Evolutionary conservation across 1,140 invertebrate species (phyloP), one percentile per base, ranked within the genome.

Genomic region (Lerema accius): DNA sequence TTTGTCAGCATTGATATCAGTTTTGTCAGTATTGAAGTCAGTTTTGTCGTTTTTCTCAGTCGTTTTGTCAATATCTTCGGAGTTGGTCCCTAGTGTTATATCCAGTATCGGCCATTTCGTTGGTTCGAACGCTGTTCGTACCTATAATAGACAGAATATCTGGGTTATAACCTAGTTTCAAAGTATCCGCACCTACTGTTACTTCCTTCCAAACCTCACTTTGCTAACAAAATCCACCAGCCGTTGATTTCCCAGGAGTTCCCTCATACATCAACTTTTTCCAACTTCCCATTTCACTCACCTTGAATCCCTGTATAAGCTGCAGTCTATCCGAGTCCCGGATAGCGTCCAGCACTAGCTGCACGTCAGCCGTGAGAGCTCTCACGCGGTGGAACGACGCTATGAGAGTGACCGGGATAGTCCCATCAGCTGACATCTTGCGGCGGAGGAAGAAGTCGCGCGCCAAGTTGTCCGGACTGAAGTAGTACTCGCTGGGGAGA

Each of bases 381-480:
- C 97, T 95, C 49, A 99, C 95, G 69, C 99, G 94, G 89, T 98
- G 97, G 91, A 99, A 99, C 11, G 97, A 98, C 19, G 98, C 97
- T 48, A 99, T 98, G 39, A 99, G 91, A 62, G 95, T 95, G 14
- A 99, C 94, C 5, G 98, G 97, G 50, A 99, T 94, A 82, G 95
- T 99, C 50, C 99, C 99, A 77, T 99, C 94, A 10, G 94, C 78
- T 78, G 98, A 96, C 99, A 99, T 99, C 93, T 98, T 98, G 63
- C 97, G 94, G 53, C 99, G 94, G 69, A 99, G 92, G 91, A 98
- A 99, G 90, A 99, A 98, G 86, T 99, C 99, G 76, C 96, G 95
- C 71, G 96, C 94, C 49, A 99, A 92, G 92, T 99, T 99, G 76
- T 99, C 98, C 75, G 96, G 95, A 83, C 97, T 99, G 92, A 99